These are phyloP conservation scores for Synergus itoensis DNA, from an alignment of 2,888 invertebrate genomes.

Conservation along the genomic window DNA sequence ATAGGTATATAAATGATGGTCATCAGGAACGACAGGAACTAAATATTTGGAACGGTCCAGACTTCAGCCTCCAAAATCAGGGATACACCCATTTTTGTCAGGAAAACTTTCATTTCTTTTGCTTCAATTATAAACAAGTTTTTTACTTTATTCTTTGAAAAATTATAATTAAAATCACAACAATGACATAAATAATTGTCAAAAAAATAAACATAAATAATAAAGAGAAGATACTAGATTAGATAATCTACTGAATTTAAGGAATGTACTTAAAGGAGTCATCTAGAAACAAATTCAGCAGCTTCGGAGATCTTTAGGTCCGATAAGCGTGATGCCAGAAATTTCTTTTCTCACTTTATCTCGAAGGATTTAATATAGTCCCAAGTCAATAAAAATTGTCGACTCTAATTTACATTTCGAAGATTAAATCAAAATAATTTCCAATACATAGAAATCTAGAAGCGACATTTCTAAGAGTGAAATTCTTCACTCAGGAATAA, in stretches of 20 bases:
- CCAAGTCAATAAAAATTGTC: conserved; percentile 8
- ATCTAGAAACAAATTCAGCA: background rate
- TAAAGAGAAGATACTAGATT: background rate
- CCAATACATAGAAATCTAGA: background rate
- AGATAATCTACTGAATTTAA: conserved; percentile 5
- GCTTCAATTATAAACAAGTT: background rate
- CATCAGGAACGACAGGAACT: conserved; percentile 4
- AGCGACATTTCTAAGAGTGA: conserved; percentile 8
- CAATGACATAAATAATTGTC: background rate
- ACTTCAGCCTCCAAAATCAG: background rate
- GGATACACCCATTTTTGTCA: background rate
- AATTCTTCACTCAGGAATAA: conserved; percentile 24
- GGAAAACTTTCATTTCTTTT: background rate
- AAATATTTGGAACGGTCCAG: conserved; percentile 21
- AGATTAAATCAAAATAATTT: conserved; percentile 30
- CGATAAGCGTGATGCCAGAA: conserved; percentile 17
- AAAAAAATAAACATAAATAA: background rate
- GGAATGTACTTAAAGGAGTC: conserved; percentile 6
- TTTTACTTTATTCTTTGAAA: background rate
- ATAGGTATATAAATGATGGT: conserved; percentile 33
- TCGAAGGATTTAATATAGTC: conserved; percentile 24
- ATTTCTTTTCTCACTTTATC: conserved; percentile 17
- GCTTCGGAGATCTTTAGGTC: background rate
- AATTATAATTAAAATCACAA: background rate
- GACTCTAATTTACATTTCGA: conserved; percentile 9